Conservation (phyloP, 2,888 invertebrate genomes). For the Bedellia somnulentella region DNA sequence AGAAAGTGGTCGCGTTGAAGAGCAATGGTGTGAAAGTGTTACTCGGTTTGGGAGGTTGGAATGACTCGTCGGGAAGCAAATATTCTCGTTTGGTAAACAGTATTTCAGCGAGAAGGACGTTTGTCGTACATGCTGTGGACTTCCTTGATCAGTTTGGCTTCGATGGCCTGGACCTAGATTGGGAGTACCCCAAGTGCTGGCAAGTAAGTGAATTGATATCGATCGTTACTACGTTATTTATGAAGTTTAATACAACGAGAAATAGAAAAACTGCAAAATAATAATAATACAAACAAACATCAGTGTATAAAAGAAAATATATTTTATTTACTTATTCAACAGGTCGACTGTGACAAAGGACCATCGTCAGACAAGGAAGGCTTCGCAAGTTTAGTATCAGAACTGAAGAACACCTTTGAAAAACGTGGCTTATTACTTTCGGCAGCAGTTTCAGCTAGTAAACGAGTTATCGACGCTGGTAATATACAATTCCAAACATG, state of each 20-base stretch:
- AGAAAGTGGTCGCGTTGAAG: constrained; percentile 76
- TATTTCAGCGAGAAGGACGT: constrained; percentile 68
- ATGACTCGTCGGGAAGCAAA: constrained; percentile 88
- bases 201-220: too few relatives aligned
- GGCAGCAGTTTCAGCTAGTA: constrained; percentile 84
- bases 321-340: too few relatives aligned
- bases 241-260: neutral
- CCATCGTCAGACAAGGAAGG: constrained; percentile 78
- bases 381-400: constrained; percentile 74
- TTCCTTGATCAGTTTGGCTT: constrained; percentile 81
- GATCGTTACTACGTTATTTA: too few relatives aligned
- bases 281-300: too few relatives aligned
- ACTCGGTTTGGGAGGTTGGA: constrained; percentile 93
- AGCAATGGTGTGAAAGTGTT: constrained; percentile 76
- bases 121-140: constrained; percentile 73
- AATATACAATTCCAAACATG: constrained; percentile 4
- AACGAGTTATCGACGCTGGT: constrained; percentile 81
- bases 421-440: constrained; percentile 75
- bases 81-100: constrained; percentile 82
- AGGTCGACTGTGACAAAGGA: constrained; percentile 83
- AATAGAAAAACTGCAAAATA: constrained; percentile 2
- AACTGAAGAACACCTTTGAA: constrained; percentile 70
- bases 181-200: constrained; percentile 95
- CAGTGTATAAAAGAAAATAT: too few relatives aligned
- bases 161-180: constrained; percentile 90